phyloP scores from a whole-genome alignment of 2,797 vertebrate species.

The Taeniopygia guttata region DNA sequence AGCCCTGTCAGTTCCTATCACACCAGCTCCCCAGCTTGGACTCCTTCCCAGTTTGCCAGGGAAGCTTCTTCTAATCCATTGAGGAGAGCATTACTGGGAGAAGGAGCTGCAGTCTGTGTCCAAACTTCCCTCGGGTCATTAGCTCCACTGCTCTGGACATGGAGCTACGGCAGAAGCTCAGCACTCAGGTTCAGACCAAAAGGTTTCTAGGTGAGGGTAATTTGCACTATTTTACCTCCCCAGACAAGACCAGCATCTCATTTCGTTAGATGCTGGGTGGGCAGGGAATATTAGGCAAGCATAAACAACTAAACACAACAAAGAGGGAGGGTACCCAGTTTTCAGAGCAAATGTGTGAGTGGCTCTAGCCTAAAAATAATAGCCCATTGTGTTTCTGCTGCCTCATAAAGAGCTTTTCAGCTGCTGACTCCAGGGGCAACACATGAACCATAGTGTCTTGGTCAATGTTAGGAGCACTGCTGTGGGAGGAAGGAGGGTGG shows the following conservation, averaged over 20 bases:
- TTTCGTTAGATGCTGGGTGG: not conserved
- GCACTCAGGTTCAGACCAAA: not conserved
- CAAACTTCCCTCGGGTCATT: constrained; percentile 28
- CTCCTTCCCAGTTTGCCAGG: constrained; percentile 57
- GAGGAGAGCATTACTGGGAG: not conserved
- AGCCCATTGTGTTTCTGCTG: not conserved
- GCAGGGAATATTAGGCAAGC: not conserved
- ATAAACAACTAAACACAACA: not conserved
- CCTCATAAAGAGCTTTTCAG: not conserved
- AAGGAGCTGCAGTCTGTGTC: constrained; percentile 11
- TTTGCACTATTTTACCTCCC: not conserved
- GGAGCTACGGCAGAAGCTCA: not conserved
- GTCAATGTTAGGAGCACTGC: not conserved
- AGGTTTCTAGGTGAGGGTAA: not conserved
- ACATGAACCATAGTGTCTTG: not conserved
- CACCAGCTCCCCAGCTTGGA: constrained; percentile 25
- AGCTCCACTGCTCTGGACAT: not conserved
- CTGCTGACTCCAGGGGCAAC: not conserved
- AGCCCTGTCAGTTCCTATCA: constrained; percentile 60
- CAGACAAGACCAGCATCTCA: not conserved
- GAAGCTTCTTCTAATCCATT: constrained; percentile 46
- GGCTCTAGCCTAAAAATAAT: constrained; percentile 26
- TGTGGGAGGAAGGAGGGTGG: not conserved
- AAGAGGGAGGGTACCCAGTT: not conserved
- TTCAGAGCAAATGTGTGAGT: not conserved